These are phyloP conservation scores for Bombus pascuorum DNA, from an alignment of 1,140 invertebrate species.

Conservation along the genomic window DNA sequence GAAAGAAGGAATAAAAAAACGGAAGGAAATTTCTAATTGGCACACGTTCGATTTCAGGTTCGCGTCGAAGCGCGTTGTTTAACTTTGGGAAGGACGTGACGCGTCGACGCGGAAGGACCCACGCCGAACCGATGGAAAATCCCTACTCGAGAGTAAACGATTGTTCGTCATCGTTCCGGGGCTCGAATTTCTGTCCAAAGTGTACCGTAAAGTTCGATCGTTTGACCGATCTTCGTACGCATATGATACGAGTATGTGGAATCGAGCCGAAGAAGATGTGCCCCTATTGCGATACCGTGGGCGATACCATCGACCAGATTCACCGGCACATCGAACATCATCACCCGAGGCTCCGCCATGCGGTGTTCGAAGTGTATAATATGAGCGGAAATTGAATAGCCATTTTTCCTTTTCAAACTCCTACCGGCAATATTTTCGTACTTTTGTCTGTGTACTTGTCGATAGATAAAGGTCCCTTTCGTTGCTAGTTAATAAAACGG, in stretches of 20 bases:
- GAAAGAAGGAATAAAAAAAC: neutral
- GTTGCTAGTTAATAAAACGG: neutral
- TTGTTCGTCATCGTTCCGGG: neutral
- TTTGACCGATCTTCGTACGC: slow-evolving; percentile 17
- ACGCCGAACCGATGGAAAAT: neutral
- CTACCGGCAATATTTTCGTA: neutral
- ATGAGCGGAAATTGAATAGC: neutral
- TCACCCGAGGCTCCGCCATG: neutral
- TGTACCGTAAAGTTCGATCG: slow-evolving; percentile 30
- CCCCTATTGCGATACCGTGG: slow-evolving; percentile 26
- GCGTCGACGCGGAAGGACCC: neutral
- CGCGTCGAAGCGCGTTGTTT: slow-evolving; percentile 5
- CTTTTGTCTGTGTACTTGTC: neutral
- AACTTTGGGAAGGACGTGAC: neutral
- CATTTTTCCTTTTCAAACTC: neutral
- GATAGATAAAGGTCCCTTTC: neutral
- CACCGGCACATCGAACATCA: slow-evolving; percentile 8
- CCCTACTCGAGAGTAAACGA: neutral
- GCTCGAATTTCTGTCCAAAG: slow-evolving; percentile 24
- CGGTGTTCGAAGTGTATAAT: slow-evolving; percentile 32
- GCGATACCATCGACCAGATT: neutral
- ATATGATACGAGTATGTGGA: slow-evolving; percentile 29
- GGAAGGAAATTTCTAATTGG: slow-evolving; percentile 24
- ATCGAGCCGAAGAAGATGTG: slow-evolving; percentile 38
- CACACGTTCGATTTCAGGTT: slow-evolving; percentile 48